phyloP scores from a whole-genome alignment of 2,888 invertebrate genomes.

The Philereme vetulata region DNA sequence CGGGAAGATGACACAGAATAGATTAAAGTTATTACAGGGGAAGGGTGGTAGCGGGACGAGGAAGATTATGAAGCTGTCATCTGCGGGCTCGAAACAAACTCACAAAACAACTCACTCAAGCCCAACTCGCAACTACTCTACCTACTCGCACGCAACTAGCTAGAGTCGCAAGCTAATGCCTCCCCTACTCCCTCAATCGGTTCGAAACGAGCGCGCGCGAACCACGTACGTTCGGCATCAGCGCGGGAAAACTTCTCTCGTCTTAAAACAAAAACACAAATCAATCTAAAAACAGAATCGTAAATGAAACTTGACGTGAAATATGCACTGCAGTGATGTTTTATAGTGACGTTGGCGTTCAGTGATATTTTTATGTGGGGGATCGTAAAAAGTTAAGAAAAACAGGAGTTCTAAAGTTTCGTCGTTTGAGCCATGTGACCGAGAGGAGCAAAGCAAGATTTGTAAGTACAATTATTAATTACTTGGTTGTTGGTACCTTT shows the following conservation, averaged over 20 bases:
- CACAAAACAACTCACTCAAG: constrained; percentile 43
- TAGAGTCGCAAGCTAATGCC: constrained; percentile 5
- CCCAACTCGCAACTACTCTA: neutral
- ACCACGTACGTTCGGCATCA: constrained; percentile 41
- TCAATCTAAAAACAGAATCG: constrained; percentile 35
- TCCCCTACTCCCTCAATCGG: constrained; percentile 45
- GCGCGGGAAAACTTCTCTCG: constrained; percentile 37
- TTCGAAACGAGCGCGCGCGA: constrained; percentile 63
- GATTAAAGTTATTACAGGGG: neutral
- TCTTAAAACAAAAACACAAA: constrained; percentile 45
- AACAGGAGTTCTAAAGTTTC: constrained; percentile 71
- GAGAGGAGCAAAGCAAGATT: constrained; percentile 64
- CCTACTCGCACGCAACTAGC: neutral
- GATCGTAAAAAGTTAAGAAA: constrained; percentile 64
- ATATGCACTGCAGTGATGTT: constrained; percentile 54
- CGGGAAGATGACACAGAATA: neutral
- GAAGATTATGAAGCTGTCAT: constrained; percentile 73
- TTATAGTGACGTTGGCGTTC: constrained; percentile 54
- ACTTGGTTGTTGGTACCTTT: too few species aligned
- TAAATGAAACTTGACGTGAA: constrained; percentile 44
- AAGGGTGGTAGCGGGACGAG: constrained; percentile 51
- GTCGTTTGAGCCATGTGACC: constrained; percentile 78
- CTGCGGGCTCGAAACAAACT: constrained; percentile 48
- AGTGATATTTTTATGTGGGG: constrained; percentile 64
- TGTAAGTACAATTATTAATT: constrained; percentile 55